A percentile compares a stretch with the other conserved stretches of the same genome.
phyloP scores from a whole-genome alignment of 2,113 vertebrate species.

The Pluvialis apricaria region DNA sequence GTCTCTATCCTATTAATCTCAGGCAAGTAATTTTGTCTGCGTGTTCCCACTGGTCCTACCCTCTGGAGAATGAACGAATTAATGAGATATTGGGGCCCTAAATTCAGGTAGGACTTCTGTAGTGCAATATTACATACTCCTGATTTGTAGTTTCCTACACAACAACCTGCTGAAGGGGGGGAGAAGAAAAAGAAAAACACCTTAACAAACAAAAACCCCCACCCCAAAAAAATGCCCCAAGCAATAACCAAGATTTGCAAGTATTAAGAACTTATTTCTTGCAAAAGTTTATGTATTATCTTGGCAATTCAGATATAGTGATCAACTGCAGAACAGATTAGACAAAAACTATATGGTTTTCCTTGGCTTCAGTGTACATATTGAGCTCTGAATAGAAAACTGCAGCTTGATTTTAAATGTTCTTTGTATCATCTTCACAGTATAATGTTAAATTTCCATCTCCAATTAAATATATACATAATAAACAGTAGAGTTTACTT shows the following conservation, averaged over 20 bases:
- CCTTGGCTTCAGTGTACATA: neutral
- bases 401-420: neutral
- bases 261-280: neutral
- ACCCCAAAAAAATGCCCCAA: neutral
- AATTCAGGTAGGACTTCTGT: neutral
- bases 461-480: neutral
- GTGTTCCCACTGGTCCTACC: neutral
- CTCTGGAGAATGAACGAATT: neutral
- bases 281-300: neutral
- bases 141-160: neutral
- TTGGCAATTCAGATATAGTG: neutral
- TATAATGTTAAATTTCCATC: neutral
- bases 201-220: accelerated
- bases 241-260: neutral
- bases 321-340: neutral
- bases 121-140: neutral
- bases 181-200: accelerated
- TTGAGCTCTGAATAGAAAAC: neutral
- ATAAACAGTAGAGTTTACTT: neutral
- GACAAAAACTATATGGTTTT: neutral
- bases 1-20: neutral
- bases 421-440: neutral
- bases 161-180: neutral
- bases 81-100: neutral
- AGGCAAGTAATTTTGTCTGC: neutral